Conservation (phyloP, 1,140 invertebrate species). For the Penaeus japonicus region DNA sequence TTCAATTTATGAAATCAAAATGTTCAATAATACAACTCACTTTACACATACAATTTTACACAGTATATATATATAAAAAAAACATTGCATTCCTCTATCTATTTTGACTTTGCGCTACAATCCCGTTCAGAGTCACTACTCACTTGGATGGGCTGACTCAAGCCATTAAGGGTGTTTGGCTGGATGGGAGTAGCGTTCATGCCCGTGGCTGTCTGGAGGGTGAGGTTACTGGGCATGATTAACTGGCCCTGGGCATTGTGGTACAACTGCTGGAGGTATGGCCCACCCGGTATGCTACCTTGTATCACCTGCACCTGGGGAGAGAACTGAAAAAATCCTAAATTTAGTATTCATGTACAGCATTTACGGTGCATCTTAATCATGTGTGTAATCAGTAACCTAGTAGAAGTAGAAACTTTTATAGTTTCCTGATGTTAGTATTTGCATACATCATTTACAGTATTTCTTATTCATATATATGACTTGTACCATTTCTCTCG, state of each 20-base stretch:
- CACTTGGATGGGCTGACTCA: constrained; percentile 82
- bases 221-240: constrained; percentile 80
- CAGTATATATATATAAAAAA: too few relatives aligned
- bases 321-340: constrained; percentile 34
- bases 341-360: neutral
- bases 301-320: constrained; percentile 79
- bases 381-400: too few relatives aligned
- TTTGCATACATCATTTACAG: neutral
- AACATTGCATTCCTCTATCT: neutral
- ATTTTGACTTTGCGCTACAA: neutral
- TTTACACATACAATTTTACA: too few relatives aligned
- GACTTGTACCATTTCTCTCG: neutral
- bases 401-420: too few relatives aligned
- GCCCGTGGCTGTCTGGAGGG: constrained; percentile 69
- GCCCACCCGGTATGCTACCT: constrained; percentile 78
- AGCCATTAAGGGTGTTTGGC: constrained; percentile 67
- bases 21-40: too few relatives aligned
- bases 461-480: neutral
- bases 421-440: too few relatives aligned
- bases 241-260: constrained; percentile 77
- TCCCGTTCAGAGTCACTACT: constrained; percentile 63
- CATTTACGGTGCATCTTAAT: neutral
- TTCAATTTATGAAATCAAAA: too few relatives aligned
- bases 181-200: constrained; percentile 53
- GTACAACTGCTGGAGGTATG: constrained; percentile 82